Conservation (phyloP, 2,888 invertebrate species). For the Drosophila emarginata region DNA sequence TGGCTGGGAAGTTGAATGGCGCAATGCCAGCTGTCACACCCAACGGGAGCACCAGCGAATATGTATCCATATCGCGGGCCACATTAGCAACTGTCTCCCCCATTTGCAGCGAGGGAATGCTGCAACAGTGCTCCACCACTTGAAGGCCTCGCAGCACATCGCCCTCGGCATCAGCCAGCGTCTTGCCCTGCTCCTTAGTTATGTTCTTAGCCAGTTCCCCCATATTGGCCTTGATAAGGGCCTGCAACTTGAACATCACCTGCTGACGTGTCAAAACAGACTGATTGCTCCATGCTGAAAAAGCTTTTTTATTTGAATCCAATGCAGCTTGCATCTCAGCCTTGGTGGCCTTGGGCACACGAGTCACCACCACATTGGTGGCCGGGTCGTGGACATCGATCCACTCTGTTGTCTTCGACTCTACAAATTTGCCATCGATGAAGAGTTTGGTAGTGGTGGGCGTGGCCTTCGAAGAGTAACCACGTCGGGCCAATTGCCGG, state of each 20-base stretch:
- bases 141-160: constrained; percentile 98
- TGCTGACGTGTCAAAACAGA: constrained; percentile 96
- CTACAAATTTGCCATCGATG: constrained; percentile 96
- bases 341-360: constrained; percentile 94
- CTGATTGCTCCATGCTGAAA: constrained; percentile 92
- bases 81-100: constrained; percentile 93
- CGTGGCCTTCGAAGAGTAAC: constrained; percentile 84
- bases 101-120: constrained; percentile 94
- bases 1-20: constrained; percentile 99
- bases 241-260: constrained; percentile 94
- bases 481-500: constrained; percentile 77
- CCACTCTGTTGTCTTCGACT: constrained; percentile 96
- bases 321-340: constrained; percentile 95
- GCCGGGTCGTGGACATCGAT: constrained; percentile 98
- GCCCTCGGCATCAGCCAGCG: constrained; percentile 97
- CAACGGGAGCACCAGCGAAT: constrained; percentile 94
- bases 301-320: constrained; percentile 91
- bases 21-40: constrained; percentile 95
- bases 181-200: constrained; percentile 98
- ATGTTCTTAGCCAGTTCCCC: constrained; percentile 95
- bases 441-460: constrained; percentile 95
- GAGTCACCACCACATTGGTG: constrained; percentile 91
- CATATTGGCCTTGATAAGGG: constrained; percentile 93
- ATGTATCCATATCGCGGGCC: constrained; percentile 98
- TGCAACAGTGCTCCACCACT: constrained; percentile 98